Percentiles rank a stretch among this genome's conserved stretches.
These are phyloP conservation scores for Rhyzopertha dominica DNA, from an alignment of 1,140 invertebrate genomes.

Conservation along the genomic window DNA sequence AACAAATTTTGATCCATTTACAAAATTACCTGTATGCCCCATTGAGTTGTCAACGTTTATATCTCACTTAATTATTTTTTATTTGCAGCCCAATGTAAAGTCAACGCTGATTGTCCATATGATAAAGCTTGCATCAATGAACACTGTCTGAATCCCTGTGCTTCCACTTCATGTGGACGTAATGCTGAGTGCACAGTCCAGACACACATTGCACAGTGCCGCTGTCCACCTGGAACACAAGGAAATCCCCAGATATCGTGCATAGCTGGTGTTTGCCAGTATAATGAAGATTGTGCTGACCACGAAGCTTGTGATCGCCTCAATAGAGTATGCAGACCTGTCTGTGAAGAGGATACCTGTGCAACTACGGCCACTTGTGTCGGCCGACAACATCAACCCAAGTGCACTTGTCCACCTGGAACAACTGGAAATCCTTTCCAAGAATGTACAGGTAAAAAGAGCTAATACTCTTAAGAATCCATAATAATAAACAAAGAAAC, in stretches of 20 bases:
- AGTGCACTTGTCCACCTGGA: constrained; percentile 70
- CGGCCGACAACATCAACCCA: constrained; percentile 68
- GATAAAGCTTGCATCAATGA: constrained; percentile 75
- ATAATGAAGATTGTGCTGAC: constrained; percentile 84
- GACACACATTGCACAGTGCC: constrained; percentile 72
- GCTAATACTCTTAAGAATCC: too few relatives aligned
- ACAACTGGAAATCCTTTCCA: constrained; percentile 74
- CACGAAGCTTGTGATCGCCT: constrained; percentile 79
- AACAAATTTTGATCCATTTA: too few relatives aligned
- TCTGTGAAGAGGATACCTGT: constrained; percentile 73
- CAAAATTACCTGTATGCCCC: too few relatives aligned
- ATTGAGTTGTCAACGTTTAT: too few relatives aligned
- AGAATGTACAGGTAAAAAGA: constrained; percentile 53
- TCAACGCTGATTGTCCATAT: constrained; percentile 77
- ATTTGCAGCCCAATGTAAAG: constrained; percentile 73
- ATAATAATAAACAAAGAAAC: too few relatives aligned
- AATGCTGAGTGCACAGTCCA: constrained; percentile 71
- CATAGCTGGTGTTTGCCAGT: constrained; percentile 76
- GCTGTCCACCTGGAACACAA: constrained; percentile 78
- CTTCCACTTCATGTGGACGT: constrained; percentile 64
- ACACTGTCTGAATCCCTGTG: constrained; percentile 76
- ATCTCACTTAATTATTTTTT: constrained; percentile 9
- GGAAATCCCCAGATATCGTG: constrained; percentile 77
- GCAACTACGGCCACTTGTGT: constrained; percentile 68
- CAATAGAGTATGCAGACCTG: constrained; percentile 76